These are phyloP conservation scores for Anoplius nigerrimus DNA, from an alignment of 2,888 invertebrate genomes.

Conservation along the genomic window DNA sequence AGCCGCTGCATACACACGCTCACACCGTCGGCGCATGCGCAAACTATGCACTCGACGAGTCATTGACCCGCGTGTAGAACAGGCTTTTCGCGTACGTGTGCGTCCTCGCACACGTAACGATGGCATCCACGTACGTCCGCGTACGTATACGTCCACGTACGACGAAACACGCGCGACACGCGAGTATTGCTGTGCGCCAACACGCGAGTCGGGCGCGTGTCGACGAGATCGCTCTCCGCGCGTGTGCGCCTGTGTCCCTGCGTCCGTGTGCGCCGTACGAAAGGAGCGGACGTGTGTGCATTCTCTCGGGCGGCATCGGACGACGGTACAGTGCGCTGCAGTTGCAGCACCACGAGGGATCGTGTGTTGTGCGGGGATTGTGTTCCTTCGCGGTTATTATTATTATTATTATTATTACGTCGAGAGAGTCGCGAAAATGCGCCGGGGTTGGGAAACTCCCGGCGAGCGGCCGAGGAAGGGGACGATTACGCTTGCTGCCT, in stretches of 20 bases:
- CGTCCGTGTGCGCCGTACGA: not conserved
- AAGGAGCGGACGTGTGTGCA: slow-evolving; percentile 3
- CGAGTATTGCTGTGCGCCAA: not conserved
- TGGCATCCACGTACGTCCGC: slow-evolving; percentile 29
- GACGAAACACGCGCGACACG: not conserved
- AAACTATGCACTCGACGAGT: slow-evolving; percentile 55
- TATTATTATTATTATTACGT: slow-evolving; percentile 44
- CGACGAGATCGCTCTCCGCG: no score
- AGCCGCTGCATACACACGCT: not conserved
- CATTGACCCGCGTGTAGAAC: slow-evolving; percentile 61
- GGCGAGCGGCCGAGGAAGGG: slow-evolving; percentile 1
- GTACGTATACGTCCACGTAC: slow-evolving; percentile 41
- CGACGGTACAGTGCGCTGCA: slow-evolving; percentile 40
- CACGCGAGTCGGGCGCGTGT: no score
- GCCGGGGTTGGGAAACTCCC: slow-evolving; percentile 39
- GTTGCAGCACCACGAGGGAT: slow-evolving; percentile 32
- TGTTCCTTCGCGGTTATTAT: slow-evolving; percentile 47
- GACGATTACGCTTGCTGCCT: not conserved
- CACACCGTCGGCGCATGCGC: slow-evolving; percentile 46
- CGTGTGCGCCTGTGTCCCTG: not conserved
- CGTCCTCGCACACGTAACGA: slow-evolving; percentile 38
- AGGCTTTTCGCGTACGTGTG: slow-evolving; percentile 29
- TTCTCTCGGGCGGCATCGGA: slow-evolving; percentile 10
- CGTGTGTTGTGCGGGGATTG: slow-evolving; percentile 51
- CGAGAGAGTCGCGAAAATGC: slow-evolving; percentile 31